phyloP scores from a whole-genome alignment of 35 echinoderm and acorn worm species.

The Stichopus chloronotus region DNA sequence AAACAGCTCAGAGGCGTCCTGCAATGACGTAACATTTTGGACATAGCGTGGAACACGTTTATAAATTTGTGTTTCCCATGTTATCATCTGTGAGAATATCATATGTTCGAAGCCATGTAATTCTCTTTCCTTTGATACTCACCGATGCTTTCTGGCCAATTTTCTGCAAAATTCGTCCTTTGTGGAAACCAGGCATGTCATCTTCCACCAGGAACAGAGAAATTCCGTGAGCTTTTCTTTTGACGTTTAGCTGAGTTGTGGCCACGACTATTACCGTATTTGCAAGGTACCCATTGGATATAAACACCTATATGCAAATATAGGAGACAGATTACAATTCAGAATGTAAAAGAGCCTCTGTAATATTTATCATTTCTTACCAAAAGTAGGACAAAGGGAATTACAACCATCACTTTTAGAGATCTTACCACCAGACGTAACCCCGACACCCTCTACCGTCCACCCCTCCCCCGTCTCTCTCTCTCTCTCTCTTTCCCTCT shows the following conservation, averaged over 20 bases:
- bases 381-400: background rate
- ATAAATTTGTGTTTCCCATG: too few species aligned
- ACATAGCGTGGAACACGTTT: too few species aligned
- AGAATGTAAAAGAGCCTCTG: background rate
- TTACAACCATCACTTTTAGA: background rate
- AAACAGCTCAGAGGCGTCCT: slow-evolving; percentile 83
- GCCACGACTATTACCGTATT: slow-evolving; percentile 76
- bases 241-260: slow-evolving; percentile 59
- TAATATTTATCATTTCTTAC: background rate
- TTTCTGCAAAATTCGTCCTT: slow-evolving; percentile 75
- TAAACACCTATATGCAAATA: slow-evolving; percentile 71
- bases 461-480: too few species aligned
- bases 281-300: slow-evolving; percentile 78
- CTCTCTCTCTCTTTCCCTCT: too few species aligned
- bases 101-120: too few species aligned
- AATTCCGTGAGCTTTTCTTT: slow-evolving; percentile 80
- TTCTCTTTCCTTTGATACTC: background rate
- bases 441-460: too few species aligned
- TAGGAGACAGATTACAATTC: background rate
- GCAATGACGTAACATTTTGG: background rate
- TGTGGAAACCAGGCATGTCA: slow-evolving; percentile 75
- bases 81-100: too few species aligned
- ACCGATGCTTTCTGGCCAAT: slow-evolving; percentile 50
- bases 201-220: slow-evolving; percentile 75
- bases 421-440: too few species aligned